Evolutionary conservation across 2,888 invertebrate genomes (phyloP), one percentile per base, ranked within the genome.

Genomic region (Axea sp.): DNA sequence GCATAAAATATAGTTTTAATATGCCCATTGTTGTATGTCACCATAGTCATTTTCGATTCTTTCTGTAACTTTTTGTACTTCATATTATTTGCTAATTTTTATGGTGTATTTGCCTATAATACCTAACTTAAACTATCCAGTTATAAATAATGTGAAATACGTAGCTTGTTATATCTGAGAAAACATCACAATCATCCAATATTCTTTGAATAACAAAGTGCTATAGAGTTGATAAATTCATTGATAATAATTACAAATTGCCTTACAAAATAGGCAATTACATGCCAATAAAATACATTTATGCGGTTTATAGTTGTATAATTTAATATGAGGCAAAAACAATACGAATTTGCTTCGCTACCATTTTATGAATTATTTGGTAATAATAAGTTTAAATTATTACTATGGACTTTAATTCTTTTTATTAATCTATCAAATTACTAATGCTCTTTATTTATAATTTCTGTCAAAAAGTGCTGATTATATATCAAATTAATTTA

Each of bases 41-140:
- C 71, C 64, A 65, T 65, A 65, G 59, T 65, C 72, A 72, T 72
- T 57, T 65, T 57, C 53, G 43, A 43, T 35, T 72, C 35, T 19
- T 59, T 43, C 41, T 64, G 57, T 71, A 72, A 72, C 57, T 59
- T 59, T 47, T 33, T 60, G 22, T 60, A 59, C 33, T 43, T 68
- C 33, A 43, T 31, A 31, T 33, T 62, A 41, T 45, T 22, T 37
- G 39, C 19, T 51, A 51, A 51, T 15, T 30, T 39, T 6, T 41
- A 11, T 55, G 15, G 28, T 11, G 11, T 30, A 37, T 15, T 22
- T 39, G 12, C n/a, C 8, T 24, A n/a, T 5, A 22, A 14, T 12
- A 26, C 9, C 19, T 19, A 15, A 17, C 6, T 47, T 26, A 1
- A 24, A 1, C 3, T 8, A 15, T 15, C 12, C 1, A 28, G 1